Conservation (phyloP, 2,888 invertebrate species). For the Aquatica leii region DNA sequence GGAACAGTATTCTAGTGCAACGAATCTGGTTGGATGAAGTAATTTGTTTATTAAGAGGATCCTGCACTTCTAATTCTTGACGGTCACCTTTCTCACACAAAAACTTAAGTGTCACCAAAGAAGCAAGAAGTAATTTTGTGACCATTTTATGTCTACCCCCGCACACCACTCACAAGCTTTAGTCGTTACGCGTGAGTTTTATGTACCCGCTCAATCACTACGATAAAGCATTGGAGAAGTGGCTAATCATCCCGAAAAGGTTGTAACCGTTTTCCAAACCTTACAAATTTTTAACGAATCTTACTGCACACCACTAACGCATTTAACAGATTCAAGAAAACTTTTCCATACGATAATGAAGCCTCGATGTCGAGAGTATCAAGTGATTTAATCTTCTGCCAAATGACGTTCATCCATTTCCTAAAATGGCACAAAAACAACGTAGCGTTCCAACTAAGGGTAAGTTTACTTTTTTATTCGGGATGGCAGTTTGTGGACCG, state of each 20-base stretch:
- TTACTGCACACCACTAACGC: constrained; percentile 25
- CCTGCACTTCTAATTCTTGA: not conserved
- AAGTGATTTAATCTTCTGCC: constrained; percentile 8
- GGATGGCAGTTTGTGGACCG: no score
- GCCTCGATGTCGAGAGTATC: not conserved
- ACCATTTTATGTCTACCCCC: constrained; percentile 52
- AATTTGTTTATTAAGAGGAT: not conserved
- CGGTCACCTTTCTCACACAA: not conserved
- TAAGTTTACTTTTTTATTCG: no score
- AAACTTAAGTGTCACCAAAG: not conserved
- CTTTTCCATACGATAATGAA: no score
- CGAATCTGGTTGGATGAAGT: not conserved
- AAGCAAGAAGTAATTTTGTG: constrained; percentile 38
- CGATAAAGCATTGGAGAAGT: constrained; percentile 40
- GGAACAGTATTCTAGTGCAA: constrained; percentile 40
- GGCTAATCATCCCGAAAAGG: constrained; percentile 37
- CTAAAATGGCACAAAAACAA: constrained; percentile 16
- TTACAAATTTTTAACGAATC: constrained; percentile 15
- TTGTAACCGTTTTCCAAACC: no score
- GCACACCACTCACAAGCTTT: constrained; percentile 46
- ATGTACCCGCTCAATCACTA: constrained; percentile 30
- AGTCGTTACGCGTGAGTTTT: constrained; percentile 45
- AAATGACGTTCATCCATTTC: constrained; percentile 8
- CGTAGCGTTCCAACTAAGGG: not conserved
- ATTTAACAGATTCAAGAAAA: not conserved